Evolutionary conservation across 2,888 invertebrate genomes (phyloP), one percentile per base, ranked within the genome.

Genomic region (Dichetophora obliterata): DNA sequence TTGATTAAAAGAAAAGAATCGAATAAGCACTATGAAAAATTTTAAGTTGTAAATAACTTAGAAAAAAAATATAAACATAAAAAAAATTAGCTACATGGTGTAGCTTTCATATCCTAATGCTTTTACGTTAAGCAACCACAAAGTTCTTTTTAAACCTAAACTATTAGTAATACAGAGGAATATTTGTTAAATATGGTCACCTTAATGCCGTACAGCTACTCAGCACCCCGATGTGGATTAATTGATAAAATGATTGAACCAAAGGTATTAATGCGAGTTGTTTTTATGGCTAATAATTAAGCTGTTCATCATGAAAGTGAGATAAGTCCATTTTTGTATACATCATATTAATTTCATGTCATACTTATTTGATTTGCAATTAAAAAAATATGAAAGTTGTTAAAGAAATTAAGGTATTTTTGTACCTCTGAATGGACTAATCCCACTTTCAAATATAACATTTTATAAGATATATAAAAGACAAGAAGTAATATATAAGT

Each of bases 171-270:
- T 11, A 50, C 4, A 5, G 50, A 63, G 22, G 79, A 79, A 83
- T 77, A 65, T 54, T 68, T 34, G 78, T 43, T 43, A 85, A 85
- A 83, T 85, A 89, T 89, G 89, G 89, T 89, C 85, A 89, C 89
- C 83, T 81, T 89, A 84, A 88, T 89, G 89, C 89, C 89, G 80
- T 89, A 88, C 81, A 89, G 87, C 85, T 89, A 88, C 83, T 87
- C 88, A 83, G 88, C 88, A 84, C 87, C 88, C 80, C 86, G 89
- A 81, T 89, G 89, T 86, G 89, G 89, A 88, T 88, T 89, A 87
- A 89, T 89, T 85, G 89, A 89, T 82, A 89, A 89, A 86, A 89
- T 89, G 89, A 89, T 89, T 82, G 89, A 89, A 81, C 88, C 89
- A 79, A 89, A 89, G 89, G 89, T 89, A 89, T 80, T 34, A 71